These are phyloP conservation scores for Oophaga sylvatica DNA, from an alignment of 2,797 vertebrate genomes.

Conservation along the genomic window DNA sequence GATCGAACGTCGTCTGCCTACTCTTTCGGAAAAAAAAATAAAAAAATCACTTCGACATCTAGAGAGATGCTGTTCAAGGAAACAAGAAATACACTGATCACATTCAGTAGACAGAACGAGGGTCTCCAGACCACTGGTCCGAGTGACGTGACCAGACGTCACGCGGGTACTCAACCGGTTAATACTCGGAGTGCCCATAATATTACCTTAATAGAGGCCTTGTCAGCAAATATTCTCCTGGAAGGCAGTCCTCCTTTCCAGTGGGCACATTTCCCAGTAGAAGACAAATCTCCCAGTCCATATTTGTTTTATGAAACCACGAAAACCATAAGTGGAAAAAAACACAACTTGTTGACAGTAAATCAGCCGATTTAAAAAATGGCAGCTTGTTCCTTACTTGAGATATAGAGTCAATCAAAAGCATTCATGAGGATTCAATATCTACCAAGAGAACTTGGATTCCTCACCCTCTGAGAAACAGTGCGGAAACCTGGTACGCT, in stretches of 20 bases:
- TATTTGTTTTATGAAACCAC: slow-evolving; percentile 62
- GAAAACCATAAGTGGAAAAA: slow-evolving; percentile 59
- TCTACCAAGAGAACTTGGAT: not conserved
- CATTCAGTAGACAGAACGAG: slow-evolving; percentile 30
- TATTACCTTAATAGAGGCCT: slow-evolving; percentile 55
- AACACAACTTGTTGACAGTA: slow-evolving; percentile 55
- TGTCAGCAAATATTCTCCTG: slow-evolving; percentile 57
- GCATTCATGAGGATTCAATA: slow-evolving; percentile 28
- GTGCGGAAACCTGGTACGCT: not conserved
- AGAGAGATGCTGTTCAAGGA: not conserved
- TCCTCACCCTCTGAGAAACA: not conserved
- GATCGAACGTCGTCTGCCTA: too few relatives aligned
- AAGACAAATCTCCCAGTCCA: slow-evolving; percentile 60
- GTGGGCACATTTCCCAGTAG: slow-evolving; percentile 55
- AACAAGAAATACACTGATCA: slow-evolving; percentile 31
- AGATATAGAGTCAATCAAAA: slow-evolving; percentile 37
- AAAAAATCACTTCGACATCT: not conserved
- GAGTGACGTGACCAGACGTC: slow-evolving; percentile 25
- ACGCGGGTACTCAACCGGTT: slow-evolving; percentile 42
- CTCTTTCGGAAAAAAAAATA: not conserved
- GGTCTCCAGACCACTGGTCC: slow-evolving; percentile 8
- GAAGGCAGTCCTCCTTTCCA: slow-evolving; percentile 52
- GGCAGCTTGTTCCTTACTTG: slow-evolving; percentile 17
- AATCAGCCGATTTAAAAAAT: slow-evolving; percentile 37
- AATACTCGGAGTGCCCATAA: slow-evolving; percentile 43